phyloP scores from a whole-genome alignment of 1,140 invertebrate genomes.

The Procambarus virginalis region DNA sequence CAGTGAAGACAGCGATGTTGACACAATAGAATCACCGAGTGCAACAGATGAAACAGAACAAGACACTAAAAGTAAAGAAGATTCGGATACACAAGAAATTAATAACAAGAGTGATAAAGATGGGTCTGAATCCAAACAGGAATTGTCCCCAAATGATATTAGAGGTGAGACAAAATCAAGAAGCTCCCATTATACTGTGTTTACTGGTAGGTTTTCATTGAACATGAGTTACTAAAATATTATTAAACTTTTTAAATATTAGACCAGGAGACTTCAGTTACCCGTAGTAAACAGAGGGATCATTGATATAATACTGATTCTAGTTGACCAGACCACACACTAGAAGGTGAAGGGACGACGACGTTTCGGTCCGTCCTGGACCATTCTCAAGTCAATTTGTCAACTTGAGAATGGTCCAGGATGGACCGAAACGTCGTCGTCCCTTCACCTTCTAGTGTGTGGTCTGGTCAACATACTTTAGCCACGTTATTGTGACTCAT shows the following conservation, averaged over 20 bases:
- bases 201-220: not conserved
- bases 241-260: not conserved
- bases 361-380: too few species aligned
- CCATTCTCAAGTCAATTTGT: too few species aligned
- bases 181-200: not conserved
- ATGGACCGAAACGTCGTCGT: too few species aligned
- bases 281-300: too few species aligned
- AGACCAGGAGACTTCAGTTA: too few species aligned
- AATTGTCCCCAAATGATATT: slow-evolving; percentile 14
- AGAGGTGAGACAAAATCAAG: slow-evolving; percentile 5
- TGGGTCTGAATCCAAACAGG: not conserved
- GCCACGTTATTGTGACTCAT: too few species aligned
- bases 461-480: too few species aligned
- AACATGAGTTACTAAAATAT: not conserved
- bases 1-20: not conserved
- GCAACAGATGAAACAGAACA: not conserved
- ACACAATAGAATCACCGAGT: not conserved
- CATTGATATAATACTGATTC: not conserved
- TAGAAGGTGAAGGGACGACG: too few species aligned
- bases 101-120: not conserved
- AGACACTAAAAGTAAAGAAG: not conserved
- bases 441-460: too few species aligned
- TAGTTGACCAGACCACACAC: too few species aligned
- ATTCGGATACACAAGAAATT: not conserved
- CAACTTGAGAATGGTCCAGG: too few species aligned